Conservation (phyloP, 35 echinoderm and acorn worm genomes). For the Lytechinus pictus region DNA sequence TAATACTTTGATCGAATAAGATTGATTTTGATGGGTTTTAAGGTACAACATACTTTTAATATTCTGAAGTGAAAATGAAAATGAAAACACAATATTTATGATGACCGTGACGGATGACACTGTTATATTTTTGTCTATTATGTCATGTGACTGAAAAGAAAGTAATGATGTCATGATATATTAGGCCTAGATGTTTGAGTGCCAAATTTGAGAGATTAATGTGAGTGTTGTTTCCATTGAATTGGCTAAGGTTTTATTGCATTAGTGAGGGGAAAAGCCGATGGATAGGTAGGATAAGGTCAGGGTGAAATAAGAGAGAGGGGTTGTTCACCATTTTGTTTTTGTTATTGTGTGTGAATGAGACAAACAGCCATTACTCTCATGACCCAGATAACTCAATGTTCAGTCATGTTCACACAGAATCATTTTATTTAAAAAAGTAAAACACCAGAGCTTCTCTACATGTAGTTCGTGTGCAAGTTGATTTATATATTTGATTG, state of each 20-base stretch:
- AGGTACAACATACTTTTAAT: too few relatives aligned
- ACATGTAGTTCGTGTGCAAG: too few relatives aligned
- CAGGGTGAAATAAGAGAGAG: neutral
- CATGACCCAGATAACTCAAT: neutral
- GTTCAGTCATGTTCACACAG: too few relatives aligned
- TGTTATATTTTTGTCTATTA: neutral
- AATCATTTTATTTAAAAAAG: too few relatives aligned
- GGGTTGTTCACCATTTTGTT: neutral
- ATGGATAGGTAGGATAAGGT: neutral
- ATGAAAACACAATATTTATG: neutral
- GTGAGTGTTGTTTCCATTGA: neutral
- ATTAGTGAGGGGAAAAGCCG: neutral
- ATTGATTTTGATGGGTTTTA: too few relatives aligned
- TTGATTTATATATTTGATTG: too few relatives aligned
- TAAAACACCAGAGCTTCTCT: too few relatives aligned
- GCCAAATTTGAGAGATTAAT: neutral
- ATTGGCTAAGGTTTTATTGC: neutral
- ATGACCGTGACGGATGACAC: neutral
- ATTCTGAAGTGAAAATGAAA: neutral
- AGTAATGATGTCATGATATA: neutral
- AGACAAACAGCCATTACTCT: neutral
- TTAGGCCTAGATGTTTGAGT: neutral
- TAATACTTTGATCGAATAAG: neutral
- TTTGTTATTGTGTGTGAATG: conserved; percentile 18
- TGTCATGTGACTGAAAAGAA: neutral